phyloP scores from a whole-genome alignment of 2,888 invertebrate genomes.

The Anticlea derivata region DNA sequence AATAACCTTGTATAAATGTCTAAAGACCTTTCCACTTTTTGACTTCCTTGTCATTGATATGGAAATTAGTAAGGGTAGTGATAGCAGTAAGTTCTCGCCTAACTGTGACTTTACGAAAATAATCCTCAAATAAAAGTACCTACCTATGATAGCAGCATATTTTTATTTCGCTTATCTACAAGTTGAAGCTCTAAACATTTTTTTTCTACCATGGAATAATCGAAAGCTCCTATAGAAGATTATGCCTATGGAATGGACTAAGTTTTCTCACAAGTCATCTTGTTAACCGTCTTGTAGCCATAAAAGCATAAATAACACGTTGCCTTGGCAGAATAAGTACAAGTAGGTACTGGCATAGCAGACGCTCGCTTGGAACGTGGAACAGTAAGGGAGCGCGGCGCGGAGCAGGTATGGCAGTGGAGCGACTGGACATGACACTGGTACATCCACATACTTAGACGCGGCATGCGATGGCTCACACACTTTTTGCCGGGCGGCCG shows the following conservation, averaged over 20 bases:
- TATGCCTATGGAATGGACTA: neutral
- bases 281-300: neutral
- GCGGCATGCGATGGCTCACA: slow-evolving; percentile 57
- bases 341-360: neutral
- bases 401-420: slow-evolving; percentile 46
- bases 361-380: slow-evolving; percentile 7
- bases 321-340: slow-evolving; percentile 6
- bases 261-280: neutral
- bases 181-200: too few species aligned
- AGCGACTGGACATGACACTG: slow-evolving; percentile 43
- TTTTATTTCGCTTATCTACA: too few species aligned
- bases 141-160: too few species aligned
- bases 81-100: too few species aligned
- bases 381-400: slow-evolving; percentile 26
- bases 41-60: too few species aligned
- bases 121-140: too few species aligned
- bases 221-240: too few species aligned
- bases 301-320: neutral
- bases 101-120: too few species aligned
- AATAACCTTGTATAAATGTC: too few species aligned
- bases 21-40: too few species aligned
- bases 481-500: slow-evolving; percentile 57
- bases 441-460: slow-evolving; percentile 63
- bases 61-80: too few species aligned
- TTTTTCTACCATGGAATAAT: too few species aligned